A percentile compares a stretch with the other conserved stretches of the same genome.
phyloP scores from a whole-genome alignment of 2,888 invertebrate species.

The Melinopterus prodromus region DNA sequence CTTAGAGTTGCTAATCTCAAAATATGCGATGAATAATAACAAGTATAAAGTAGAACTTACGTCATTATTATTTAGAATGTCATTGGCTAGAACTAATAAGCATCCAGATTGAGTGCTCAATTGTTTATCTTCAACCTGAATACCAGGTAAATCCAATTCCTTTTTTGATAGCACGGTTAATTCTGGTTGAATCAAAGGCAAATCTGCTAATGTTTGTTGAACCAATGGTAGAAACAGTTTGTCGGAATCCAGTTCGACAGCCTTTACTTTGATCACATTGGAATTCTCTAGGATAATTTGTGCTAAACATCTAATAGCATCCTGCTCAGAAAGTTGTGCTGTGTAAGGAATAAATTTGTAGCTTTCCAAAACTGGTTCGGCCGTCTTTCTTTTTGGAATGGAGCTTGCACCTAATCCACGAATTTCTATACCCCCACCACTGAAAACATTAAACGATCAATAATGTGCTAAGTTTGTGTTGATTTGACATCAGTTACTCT shows the following conservation, averaged over 20 bases:
- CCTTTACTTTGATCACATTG: constrained; percentile 68
- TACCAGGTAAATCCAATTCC: constrained; percentile 61
- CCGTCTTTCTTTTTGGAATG: constrained; percentile 73
- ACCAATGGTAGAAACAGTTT: constrained; percentile 64
- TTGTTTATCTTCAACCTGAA: constrained; percentile 71
- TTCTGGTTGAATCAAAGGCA: constrained; percentile 75
- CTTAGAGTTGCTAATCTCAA: background rate
- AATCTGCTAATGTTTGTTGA: constrained; percentile 68
- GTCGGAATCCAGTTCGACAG: constrained; percentile 58
- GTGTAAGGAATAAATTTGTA: constrained; percentile 75
- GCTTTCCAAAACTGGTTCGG: constrained; percentile 78
- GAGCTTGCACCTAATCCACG: constrained; percentile 79
- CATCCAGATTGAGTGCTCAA: constrained; percentile 54
- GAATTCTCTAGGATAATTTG: constrained; percentile 80
- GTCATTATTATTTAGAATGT: constrained; percentile 15
- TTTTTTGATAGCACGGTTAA: constrained; percentile 66
- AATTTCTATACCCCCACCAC: constrained; percentile 80
- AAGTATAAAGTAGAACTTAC: background rate
- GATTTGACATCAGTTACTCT: background rate
- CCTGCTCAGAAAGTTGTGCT: constrained; percentile 42
- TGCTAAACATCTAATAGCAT: constrained; percentile 67
- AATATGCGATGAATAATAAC: background rate
- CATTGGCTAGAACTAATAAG: constrained; percentile 45
- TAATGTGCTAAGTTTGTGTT: background rate
- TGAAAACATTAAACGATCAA: constrained; percentile 8